A percentile compares a stretch with the other conserved stretches of the same genome.
These are phyloP conservation scores for Sinosuthora webbiana DNA, from an alignment of 2,113 vertebrate species.

Conservation along the genomic window DNA sequence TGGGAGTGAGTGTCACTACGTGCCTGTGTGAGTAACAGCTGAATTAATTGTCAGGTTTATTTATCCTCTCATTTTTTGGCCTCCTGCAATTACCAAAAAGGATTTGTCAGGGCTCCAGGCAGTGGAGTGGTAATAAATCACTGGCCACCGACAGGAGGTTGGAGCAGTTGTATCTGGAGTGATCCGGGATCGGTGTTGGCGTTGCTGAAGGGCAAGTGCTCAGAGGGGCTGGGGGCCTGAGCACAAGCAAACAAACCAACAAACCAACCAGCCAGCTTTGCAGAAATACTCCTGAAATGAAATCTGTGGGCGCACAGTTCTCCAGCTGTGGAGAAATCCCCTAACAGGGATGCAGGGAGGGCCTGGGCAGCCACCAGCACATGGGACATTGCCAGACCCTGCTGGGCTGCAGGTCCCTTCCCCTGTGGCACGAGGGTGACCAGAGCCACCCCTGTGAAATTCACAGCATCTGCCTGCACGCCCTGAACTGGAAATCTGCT, in stretches of 20 bases:
- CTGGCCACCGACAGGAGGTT: not conserved
- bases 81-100: slow-evolving; percentile 8
- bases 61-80: not conserved
- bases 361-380: rapidly evolving
- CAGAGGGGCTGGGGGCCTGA: not conserved
- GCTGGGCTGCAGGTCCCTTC: not conserved
- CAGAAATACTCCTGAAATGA: not conserved
- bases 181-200: not conserved
- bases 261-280: not conserved
- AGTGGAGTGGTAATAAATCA: slow-evolving; percentile 18
- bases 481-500: not conserved
- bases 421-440: not conserved
- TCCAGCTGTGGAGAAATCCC: not conserved
- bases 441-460: not conserved
- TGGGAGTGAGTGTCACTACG: not conserved
- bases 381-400: not conserved
- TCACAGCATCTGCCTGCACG: not conserved
- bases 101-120: not conserved
- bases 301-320: rapidly evolving
- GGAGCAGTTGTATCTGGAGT: not conserved
- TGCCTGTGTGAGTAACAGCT: not conserved
- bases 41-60: slow-evolving; percentile 1
- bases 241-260: not conserved
- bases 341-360: rapidly evolving
- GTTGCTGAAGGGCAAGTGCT: not conserved